phyloP scores from a whole-genome alignment of 2,113 vertebrate genomes.

The Willisornis vidua region DNA sequence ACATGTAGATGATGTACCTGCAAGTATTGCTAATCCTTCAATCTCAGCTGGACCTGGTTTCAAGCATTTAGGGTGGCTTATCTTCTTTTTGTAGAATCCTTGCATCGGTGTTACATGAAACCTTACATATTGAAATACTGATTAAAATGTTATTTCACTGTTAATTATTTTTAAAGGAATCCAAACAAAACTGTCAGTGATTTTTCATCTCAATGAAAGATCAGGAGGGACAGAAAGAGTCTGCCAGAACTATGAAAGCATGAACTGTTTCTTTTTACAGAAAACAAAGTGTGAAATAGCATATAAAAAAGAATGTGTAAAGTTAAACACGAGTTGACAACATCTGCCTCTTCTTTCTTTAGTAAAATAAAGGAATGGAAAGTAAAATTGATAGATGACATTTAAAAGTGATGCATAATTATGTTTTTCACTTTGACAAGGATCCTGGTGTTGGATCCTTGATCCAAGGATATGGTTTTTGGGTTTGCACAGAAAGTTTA shows the following conservation, averaged over 20 bases:
- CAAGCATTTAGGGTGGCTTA: not conserved
- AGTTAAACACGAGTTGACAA: not conserved
- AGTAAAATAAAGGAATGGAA: not conserved
- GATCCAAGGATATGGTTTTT: not conserved
- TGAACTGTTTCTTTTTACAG: not conserved
- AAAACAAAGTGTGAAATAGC: not conserved
- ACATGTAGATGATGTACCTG: not conserved
- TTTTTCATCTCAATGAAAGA: not conserved
- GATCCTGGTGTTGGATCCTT: not conserved
- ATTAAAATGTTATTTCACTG: not conserved
- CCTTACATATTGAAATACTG: not conserved
- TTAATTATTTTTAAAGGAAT: not conserved
- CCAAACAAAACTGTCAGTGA: not conserved
- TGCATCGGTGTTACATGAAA: not conserved
- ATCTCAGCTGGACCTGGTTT: not conserved
- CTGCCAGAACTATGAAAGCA: not conserved
- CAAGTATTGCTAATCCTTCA: not conserved
- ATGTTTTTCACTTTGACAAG: not conserved
- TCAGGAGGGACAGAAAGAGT: not conserved
- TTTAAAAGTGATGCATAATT: not conserved
- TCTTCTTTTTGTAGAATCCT: not conserved
- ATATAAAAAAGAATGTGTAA: not conserved
- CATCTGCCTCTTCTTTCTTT: not conserved
- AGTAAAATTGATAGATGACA: not conserved
- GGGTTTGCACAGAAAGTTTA: not conserved